Conservation (phyloP, 1,140 invertebrate genomes). For the Drosophila repletoides region DNA sequence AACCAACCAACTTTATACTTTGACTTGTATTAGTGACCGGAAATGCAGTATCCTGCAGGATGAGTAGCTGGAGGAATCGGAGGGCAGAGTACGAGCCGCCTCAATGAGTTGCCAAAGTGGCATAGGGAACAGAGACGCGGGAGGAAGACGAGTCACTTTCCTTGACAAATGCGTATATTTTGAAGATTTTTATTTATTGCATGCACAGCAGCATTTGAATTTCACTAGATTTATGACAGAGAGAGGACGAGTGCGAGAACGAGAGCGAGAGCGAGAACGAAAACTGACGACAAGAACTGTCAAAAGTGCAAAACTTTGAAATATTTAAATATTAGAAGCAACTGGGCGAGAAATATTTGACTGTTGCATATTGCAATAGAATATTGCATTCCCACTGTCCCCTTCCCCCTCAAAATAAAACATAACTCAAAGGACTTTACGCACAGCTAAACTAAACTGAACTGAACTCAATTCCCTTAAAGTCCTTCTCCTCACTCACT, state of each 20-base stretch:
- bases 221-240: constrained; percentile 62
- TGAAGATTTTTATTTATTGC: constrained; percentile 67
- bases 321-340: constrained; percentile 48
- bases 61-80: not conserved
- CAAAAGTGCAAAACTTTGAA: constrained; percentile 46
- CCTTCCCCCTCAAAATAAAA: too few relatives aligned
- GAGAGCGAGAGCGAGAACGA: too few relatives aligned
- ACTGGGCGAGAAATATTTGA: constrained; percentile 18
- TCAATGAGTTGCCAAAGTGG: constrained; percentile 68
- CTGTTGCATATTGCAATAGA: constrained; percentile 35
- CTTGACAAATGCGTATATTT: constrained; percentile 70
- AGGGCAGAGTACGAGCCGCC: constrained; percentile 34
- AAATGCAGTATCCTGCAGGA: constrained; percentile 68
- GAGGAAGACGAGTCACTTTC: constrained; percentile 6
- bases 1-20: constrained; percentile 71
- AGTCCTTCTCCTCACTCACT: not conserved
- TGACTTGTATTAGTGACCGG: constrained; percentile 80
- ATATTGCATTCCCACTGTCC: too few relatives aligned
- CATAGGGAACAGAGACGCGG: not conserved
- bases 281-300: constrained; percentile 25
- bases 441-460: not conserved
- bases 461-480: not conserved
- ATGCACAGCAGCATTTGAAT: constrained; percentile 64
- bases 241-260: too few relatives aligned
- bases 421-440: not conserved